Conservation (phyloP, 2,797 vertebrate species). For the Botia almorhae region DNA sequence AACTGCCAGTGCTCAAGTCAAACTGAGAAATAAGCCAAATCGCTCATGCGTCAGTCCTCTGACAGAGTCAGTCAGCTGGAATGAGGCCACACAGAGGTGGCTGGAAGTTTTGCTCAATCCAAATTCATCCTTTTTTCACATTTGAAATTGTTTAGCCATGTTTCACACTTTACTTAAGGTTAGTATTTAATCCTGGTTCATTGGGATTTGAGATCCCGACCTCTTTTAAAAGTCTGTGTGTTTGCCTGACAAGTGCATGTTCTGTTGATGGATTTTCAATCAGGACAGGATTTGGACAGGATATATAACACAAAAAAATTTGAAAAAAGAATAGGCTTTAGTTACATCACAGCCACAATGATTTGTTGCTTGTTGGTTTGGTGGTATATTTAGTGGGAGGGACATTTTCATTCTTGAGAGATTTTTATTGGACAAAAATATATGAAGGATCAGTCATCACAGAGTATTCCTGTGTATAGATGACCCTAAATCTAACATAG, state of each 20-base stretch:
- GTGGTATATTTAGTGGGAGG: not conserved
- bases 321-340: not conserved
- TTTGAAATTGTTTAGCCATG: not conserved
- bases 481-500: too few relatives aligned
- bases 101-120: not conserved
- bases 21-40: not conserved
- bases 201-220: not conserved
- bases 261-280: too few relatives aligned
- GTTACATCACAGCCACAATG: not conserved
- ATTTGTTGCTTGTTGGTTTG: not conserved
- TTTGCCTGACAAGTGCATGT: too few relatives aligned
- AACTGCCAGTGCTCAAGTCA: not conserved
- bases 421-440: not conserved
- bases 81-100: not conserved
- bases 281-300: too few relatives aligned
- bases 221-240: too few relatives aligned
- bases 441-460: not conserved
- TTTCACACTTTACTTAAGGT: not conserved
- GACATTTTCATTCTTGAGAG: too few relatives aligned
- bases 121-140: not conserved
- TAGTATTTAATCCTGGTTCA: not conserved
- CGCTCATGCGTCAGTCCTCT: not conserved
- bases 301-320: not conserved
- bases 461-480: too few relatives aligned
- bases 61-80: slow-evolving; percentile 14